Evolutionary conservation across 2,888 invertebrate genomes (phyloP).

Genomic region (Campopleginae sp.): DNA sequence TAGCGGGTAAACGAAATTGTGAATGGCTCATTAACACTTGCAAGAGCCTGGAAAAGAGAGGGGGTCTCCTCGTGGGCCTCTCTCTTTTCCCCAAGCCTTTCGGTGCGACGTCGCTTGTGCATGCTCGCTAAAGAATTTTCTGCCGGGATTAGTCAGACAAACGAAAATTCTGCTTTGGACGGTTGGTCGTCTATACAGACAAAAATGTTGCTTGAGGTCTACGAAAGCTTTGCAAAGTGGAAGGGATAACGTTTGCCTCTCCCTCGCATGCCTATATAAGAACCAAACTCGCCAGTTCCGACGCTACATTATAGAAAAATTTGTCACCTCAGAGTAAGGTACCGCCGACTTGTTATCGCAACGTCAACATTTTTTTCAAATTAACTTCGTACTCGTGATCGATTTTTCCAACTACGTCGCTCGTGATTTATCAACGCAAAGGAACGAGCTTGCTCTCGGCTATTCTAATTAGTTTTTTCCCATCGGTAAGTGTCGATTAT

Average conservation of each 20-base stretch:
- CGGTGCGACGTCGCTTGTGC: background rate
- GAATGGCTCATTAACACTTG: constrained; percentile 10
- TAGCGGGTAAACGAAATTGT: background rate
- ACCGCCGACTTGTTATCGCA: background rate
- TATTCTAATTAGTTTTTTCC: background rate
- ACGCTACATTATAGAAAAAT: constrained; percentile 71
- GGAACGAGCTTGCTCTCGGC: background rate
- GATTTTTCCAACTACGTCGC: background rate
- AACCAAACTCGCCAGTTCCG: constrained; percentile 69
- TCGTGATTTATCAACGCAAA: background rate
- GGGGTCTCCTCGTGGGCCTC: background rate
- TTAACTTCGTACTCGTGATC: no score
- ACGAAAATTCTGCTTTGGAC: background rate
- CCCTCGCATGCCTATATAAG: constrained; percentile 72
- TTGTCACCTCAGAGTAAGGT: constrained; percentile 54
- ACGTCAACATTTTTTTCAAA: background rate
- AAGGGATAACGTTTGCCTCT: constrained; percentile 60
- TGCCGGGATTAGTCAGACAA: background rate
- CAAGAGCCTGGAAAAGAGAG: background rate
- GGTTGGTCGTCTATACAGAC: background rate
- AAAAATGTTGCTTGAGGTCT: background rate
- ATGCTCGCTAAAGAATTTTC: background rate
- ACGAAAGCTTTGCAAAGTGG: constrained; percentile 20
- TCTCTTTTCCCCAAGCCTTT: constrained; percentile 9
- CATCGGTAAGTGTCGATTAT: background rate